These are phyloP conservation scores for Tuberolachnus salignus DNA, from an alignment of 2,888 invertebrate genomes.

Conservation along the genomic window DNA sequence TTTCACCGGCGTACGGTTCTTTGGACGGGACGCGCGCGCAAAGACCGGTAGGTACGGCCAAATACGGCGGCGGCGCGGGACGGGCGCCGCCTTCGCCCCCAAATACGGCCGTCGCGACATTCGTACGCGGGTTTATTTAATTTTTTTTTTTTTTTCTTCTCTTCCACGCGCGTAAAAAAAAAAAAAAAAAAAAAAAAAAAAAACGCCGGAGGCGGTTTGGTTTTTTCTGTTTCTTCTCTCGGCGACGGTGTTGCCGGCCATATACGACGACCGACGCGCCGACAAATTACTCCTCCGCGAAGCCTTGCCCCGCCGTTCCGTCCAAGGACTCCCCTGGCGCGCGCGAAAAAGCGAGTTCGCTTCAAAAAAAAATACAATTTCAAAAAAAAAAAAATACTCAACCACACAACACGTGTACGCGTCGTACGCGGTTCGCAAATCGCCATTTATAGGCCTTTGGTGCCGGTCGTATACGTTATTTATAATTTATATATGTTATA, in stretches of 20 bases:
- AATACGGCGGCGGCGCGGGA: neutral
- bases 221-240: too few species aligned
- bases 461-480: too few species aligned
- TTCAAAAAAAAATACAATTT: neutral
- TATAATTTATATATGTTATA: too few species aligned
- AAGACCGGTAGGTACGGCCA: neutral
- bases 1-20: too few species aligned
- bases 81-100: neutral
- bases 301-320: neutral
- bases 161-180: too few species aligned
- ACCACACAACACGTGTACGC: neutral
- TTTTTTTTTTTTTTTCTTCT: slow-evolving; percentile 8
- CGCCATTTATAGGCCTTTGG: too few species aligned
- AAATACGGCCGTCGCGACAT: too few species aligned
- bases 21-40: too few species aligned
- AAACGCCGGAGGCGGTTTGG: too few species aligned
- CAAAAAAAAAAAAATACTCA: neutral
- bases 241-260: neutral
- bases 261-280: slow-evolving; percentile 6
- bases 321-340: neutral
- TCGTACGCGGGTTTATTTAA: too few species aligned
- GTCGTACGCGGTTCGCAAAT: neutral
- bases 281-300: slow-evolving; percentile 24
- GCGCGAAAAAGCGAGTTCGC: neutral
- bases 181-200: too few species aligned